A percentile compares a stretch with the other conserved stretches of the same genome.
phyloP scores from a whole-genome alignment of 2,888 invertebrate genomes.

The Acronicta aceris region DNA sequence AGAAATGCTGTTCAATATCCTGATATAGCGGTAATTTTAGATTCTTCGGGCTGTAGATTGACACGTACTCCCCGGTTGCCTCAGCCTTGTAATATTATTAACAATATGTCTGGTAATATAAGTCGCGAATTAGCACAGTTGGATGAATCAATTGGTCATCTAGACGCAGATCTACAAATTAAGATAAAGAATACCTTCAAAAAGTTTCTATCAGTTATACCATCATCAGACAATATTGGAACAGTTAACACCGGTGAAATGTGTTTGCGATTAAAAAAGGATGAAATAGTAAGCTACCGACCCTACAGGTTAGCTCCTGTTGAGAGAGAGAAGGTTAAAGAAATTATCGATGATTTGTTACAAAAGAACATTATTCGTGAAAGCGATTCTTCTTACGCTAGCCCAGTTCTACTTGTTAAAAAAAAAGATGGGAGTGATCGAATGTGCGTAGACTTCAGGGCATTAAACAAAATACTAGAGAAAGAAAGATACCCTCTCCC shows the following conservation, averaged over 20 bases:
- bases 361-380: constrained; percentile 4
- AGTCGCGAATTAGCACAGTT: constrained; percentile 1
- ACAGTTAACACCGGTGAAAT: constrained; percentile 9
- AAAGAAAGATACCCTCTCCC: constrained; percentile 15
- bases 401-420: constrained; percentile 12
- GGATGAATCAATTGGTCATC: no score
- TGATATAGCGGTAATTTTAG: constrained; percentile 10
- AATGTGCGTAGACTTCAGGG: constrained; percentile 7
- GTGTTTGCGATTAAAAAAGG: no score
- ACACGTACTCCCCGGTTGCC: no score
- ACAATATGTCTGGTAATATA: not conserved
- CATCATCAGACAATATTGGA: not conserved
- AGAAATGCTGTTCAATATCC: constrained; percentile 4
- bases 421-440: constrained; percentile 13
- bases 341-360: constrained; percentile 6
- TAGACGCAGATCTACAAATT: no score
- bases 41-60: constrained; percentile 12
- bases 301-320: not conserved
- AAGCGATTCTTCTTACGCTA: constrained; percentile 7
- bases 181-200: not conserved
- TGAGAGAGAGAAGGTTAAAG: constrained; percentile 10
- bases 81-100: not conserved
- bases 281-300: no score
- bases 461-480: constrained; percentile 2
- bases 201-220: constrained; percentile 1